These are phyloP conservation scores for Pangasius mekongensis DNA, from an alignment of 2,797 vertebrate species.

Conservation along the genomic window DNA sequence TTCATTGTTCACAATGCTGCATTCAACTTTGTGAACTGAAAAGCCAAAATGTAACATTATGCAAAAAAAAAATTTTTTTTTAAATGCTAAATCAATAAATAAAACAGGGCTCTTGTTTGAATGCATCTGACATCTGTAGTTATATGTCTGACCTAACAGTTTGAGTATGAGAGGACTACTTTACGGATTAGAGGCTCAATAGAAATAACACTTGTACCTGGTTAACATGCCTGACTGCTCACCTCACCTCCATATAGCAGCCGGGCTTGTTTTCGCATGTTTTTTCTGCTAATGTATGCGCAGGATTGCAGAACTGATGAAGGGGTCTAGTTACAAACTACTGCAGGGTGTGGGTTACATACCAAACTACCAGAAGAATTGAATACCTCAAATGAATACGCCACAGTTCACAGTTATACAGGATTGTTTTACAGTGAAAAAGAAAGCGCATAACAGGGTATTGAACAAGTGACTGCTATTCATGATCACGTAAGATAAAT, in stretches of 20 bases:
- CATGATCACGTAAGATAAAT: not conserved
- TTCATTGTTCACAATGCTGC: not conserved
- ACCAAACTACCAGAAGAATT: conserved; percentile 9
- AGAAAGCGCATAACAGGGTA: too few relatives aligned
- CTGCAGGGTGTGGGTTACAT: conserved; percentile 25
- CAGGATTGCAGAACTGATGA: conserved; percentile 1
- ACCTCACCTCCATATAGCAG: conserved; percentile 4
- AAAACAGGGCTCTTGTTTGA: not conserved
- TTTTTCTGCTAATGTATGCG: conserved; percentile 18
- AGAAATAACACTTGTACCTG: not conserved
- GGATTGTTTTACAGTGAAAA: not conserved
- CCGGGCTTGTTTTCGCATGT: conserved; percentile 40
- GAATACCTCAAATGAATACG: conserved; percentile 2
- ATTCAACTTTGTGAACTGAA: not conserved
- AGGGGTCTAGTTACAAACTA: conserved; percentile 39
- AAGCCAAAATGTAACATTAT: not conserved
- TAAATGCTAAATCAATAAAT: not conserved
- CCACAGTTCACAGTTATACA: not conserved
- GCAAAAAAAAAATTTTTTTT: too few relatives aligned
- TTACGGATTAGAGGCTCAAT: not conserved
- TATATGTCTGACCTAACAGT: not conserved
- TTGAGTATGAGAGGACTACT: not conserved
- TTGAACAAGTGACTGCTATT: too few relatives aligned
- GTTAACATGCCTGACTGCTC: conserved; percentile 5
- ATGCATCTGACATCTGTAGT: not conserved